Evolutionary conservation across 2,113 vertebrate genomes (phyloP), one percentile per base, ranked within the genome.

Genomic region (Pachypanchax playfairii): DNA sequence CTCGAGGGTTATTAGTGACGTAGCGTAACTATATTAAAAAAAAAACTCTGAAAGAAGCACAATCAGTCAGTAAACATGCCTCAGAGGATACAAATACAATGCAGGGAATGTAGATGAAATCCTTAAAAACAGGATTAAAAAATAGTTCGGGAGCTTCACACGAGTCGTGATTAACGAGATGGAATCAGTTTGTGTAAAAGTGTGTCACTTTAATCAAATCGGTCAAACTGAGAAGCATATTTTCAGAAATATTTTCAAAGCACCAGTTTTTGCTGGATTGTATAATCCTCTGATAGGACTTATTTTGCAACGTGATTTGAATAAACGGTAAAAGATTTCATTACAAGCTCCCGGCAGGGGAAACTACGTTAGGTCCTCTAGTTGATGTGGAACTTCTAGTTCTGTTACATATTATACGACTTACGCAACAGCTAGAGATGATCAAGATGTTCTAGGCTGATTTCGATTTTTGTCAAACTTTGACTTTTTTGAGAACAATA

Each of bases 351-450:
- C 21, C 11, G 50, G 44, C 50, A 44, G 22, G 20, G 17, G 29
- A 47, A 51, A 65, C 33, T 35, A 35, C 13, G 33, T 35, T 29
- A 26, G 61, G 48, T 33, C 44, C n/a, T n/a, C n/a, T n/a, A n/a
- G 54, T 72, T 44, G 29, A 13, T 67, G 52, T 70, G 28, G 72
- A 65, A 71, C 9, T 38, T 62, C 59, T 41, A 5, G 51, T 78
- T 71, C 10, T 31, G 54, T 74, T 35, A 41, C 24, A 49, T 55
- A 20, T 31, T n/a, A 25, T 5, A 49, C 28, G 8, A 26, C 36
- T 18, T 20, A 22, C 15, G 50, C 10, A 60, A 46, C 18, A 38
- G 31, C 20, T 3, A 44, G 11, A 12, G 33, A 35, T 10, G 7
- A 31, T 10, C 29, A 7, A 6, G 1, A 10, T 31, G 7, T 31